Conservation (phyloP, 2,797 vertebrate genomes). For the Melanotaenia nigrans region DNA sequence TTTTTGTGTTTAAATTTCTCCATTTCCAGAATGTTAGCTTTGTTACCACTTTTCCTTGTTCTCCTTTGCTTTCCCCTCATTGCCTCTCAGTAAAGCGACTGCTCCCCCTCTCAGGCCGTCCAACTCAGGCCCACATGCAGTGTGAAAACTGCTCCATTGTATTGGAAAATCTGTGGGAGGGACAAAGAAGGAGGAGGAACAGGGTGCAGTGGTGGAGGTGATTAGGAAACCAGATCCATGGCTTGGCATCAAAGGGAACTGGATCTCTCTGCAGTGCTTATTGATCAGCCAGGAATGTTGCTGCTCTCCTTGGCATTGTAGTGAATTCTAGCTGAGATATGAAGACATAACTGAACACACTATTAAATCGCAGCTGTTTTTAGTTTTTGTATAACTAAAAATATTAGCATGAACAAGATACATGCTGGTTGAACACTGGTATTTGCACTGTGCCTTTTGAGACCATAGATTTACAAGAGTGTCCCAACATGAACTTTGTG, state of each 20-base stretch:
- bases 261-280: constrained; percentile 79
- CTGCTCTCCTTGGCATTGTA: constrained; percentile 55
- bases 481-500: not conserved
- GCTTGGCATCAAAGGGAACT: constrained; percentile 76
- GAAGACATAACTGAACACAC: constrained; percentile 14
- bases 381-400: constrained; percentile 17
- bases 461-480: not conserved
- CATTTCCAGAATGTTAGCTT: constrained; percentile 40
- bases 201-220: constrained; percentile 69
- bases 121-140: constrained; percentile 64
- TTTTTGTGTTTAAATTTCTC: constrained; percentile 1
- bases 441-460: constrained; percentile 7
- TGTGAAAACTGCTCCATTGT: constrained; percentile 78
- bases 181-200: constrained; percentile 66
- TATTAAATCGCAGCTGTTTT: constrained; percentile 25
- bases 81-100: constrained; percentile 33
- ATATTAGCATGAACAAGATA: not conserved
- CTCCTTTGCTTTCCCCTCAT: constrained; percentile 53
- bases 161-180: constrained; percentile 77
- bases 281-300: constrained; percentile 79
- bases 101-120: constrained; percentile 50
- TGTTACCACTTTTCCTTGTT: constrained; percentile 66
- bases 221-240: constrained; percentile 84
- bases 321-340: constrained; percentile 42
- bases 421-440: constrained; percentile 5